Evolutionary conservation across 2,113 vertebrate species (phyloP), one percentile per base, ranked within the genome.

Genomic region (Corydoras sp.): DNA sequence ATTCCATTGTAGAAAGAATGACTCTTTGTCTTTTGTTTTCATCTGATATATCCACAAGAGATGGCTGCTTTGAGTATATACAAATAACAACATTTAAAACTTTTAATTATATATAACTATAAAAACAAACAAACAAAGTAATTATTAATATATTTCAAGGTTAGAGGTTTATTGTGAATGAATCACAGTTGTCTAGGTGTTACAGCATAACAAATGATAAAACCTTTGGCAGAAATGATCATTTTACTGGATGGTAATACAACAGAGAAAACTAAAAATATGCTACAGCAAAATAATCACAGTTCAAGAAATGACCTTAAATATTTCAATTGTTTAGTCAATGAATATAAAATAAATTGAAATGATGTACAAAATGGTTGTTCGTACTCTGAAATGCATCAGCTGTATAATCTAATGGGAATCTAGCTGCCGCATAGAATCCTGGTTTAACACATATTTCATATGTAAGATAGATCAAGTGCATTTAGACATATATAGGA

Each of bases 161-260:
- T 65, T 69, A 55, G 53, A 66, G 31, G 65, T 80, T 80, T 77
- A 79, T 76, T 79, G 59, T 70, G 69, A 79, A 72, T 49, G 63
- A 68, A 71, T 75, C 73, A 69, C 70, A 71, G 59, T 79, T 65
- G 59, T 15, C 62, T 69, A 75, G 68, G 65, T 62, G 50, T 58
- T 65, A 65, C 68, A 68, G 49, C 62, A 65, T 69, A 29, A 76
- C 69, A 79, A 69, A 65, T 56, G 30, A 61, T 62, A 43, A 68
- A 71, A 66, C 13, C n/a, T 56, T 60, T 51, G 35, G 56, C 62
- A 74, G 55, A 71, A 74, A 63, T 59, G 24, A 58, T 68, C 51
- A 55, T 62, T 58, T 7, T 69, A 15, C 1, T 24, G 31, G 48
- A 35, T 58, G n/a, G 65, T 6, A 5, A 43, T 32, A 62, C 53